Evolutionary conservation across 2,888 invertebrate species (phyloP), one percentile per base, ranked within the genome.

Genomic region (Oscheius onirici): DNA sequence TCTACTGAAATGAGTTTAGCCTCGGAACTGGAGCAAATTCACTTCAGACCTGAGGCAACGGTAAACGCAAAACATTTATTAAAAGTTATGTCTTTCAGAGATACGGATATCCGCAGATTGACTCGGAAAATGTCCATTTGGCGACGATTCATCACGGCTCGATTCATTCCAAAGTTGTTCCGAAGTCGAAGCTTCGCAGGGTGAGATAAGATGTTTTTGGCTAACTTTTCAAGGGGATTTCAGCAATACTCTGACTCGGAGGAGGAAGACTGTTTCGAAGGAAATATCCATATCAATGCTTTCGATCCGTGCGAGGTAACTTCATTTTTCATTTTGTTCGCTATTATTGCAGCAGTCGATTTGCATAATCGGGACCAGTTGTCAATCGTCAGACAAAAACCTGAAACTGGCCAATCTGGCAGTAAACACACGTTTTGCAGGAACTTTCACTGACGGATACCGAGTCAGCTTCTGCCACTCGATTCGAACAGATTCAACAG

Each of bases 401-500:
- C 63, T 40, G 63, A 49, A 34, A 63, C 63, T 63, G 20, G 46
- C 46, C 63, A 17, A 22, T 43, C 60, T 13, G 49, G 17, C 17
- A 60, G 44, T 20, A 43, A 49, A 15, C 8, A 58, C 40, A 3
- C 15, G 34, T 3, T 58, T 66, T 83, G 46, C 70, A 83, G 81
- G 84, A 85, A 67, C 65, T 82, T 49, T 78, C 78, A 10, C 77
- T 85, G n/a, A 80, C 83, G 10, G 85, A 85, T 55, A 70, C 79
- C 6, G 85, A 85, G 40, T 73, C 80, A 3, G 65, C 63, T 15
- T 57, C 57, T 13, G 79, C 81, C 20, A 77, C 79, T 0, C 71
- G 83, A 43, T 85, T 85, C 71, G 81, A 84, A 61, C 81, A 83
- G 43, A 76, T 85, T 44, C 84, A 84, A 55, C 78, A 79, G 69